Base-by-base conservation (phyloP, 2,888 invertebrate species). In the Cremastinae sp. region DNA sequence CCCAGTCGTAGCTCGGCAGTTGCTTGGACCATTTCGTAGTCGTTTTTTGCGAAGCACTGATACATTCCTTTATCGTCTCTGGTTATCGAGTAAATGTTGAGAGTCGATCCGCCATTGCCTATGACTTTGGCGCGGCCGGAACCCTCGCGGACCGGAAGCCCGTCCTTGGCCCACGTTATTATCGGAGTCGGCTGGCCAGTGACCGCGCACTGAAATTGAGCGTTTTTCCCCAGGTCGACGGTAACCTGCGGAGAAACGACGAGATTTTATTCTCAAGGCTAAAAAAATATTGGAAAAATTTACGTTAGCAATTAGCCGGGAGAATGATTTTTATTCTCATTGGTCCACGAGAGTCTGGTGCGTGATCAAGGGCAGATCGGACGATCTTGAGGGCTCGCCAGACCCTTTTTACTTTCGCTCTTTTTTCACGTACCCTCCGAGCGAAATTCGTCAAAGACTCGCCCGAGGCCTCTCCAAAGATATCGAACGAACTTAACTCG, bases 61-160 rank as follows among this genome's bases (percentile, higher is more conserved):
- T 96, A 98, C 93, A 97, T 95, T 47, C 97, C 98, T 73, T 95
- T 93, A 89, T 97, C 97, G 72, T 95, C 94, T 82, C 94, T 94
- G 80, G 94, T 94, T 59, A 97, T 91, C 10, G 90, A 87, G 4
- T 89, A 86, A 53, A 93, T 90, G 64, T 85, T 84, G 22, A 91
- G 83, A 18, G 84, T 86, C 47, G 89, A 87, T 4, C 90, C 89
- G 38, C 87, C 87, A 69, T 85, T 86, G 5, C 87, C 88, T 4
- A 82, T 83, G 58, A 90, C 87, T 75, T 88, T 89, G 18, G 86
- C 86, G 18, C 89, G 84, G 3, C 88, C 86, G n/a, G 84, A 84
- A 16, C 88, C 88, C 65, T 90, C 90, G n/a, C 90, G 83, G 20
- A 91, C 87, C 1, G 90, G 90, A 62, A 90, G 86, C 4, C 91